These are phyloP conservation scores for Alca torda DNA, from an alignment of 2,797 vertebrate genomes.

Conservation along the genomic window DNA sequence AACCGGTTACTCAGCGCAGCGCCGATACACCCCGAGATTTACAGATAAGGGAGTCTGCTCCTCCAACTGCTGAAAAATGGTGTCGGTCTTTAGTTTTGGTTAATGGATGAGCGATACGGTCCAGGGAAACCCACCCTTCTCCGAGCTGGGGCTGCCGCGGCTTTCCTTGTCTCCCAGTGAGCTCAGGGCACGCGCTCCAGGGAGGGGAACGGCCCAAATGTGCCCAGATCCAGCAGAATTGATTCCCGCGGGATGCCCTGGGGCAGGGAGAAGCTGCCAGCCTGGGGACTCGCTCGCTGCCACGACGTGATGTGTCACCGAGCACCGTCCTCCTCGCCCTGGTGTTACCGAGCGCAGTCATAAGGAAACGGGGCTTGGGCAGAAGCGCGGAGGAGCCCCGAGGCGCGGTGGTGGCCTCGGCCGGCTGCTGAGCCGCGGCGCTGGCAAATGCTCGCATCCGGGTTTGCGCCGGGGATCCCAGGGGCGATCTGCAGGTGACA, in stretches of 20 bases:
- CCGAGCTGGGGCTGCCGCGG: neutral
- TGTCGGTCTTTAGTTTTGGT: neutral
- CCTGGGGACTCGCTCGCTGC: neutral
- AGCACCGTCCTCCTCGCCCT: neutral
- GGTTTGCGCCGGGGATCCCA: neutral
- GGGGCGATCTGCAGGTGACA: neutral
- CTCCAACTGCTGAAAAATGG: neutral
- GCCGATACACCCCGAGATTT: neutral
- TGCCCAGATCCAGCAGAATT: neutral
- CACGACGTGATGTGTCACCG: neutral
- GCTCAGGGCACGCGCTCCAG: fast-evolving
- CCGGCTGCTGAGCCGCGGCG: neutral
- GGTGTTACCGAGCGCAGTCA: neutral
- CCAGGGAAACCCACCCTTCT: neutral
- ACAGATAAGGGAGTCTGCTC: neutral
- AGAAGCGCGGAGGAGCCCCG: neutral
- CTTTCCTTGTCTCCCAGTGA: neutral
- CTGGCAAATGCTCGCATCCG: neutral
- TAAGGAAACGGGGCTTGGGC: neutral
- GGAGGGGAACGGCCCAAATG: neutral
- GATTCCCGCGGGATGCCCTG: fast-evolving
- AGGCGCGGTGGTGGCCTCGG: neutral
- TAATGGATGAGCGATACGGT: fast-evolving
- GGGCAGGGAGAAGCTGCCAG: neutral
- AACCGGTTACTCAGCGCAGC: neutral